Conservation (phyloP, 2,113 vertebrate genomes). For the Hiodon tergisus region DNA sequence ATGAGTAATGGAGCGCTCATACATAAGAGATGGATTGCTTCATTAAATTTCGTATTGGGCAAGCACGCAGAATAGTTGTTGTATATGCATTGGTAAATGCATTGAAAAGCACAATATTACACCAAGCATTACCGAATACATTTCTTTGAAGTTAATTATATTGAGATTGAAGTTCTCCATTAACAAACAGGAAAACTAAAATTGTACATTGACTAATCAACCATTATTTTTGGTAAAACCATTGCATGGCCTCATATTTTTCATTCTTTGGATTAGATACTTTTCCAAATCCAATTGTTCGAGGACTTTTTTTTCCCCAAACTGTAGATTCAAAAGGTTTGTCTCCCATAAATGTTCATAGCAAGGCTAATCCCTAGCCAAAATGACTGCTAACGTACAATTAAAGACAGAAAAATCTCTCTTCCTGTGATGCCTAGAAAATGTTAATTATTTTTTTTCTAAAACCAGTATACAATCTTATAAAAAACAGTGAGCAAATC, state of each 20-base stretch:
- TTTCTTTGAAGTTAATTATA: slow-evolving; percentile 1
- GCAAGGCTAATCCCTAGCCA: no score
- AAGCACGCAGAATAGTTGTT: no score
- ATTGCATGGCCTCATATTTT: background rate
- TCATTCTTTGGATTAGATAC: slow-evolving; percentile 12
- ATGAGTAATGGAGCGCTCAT: no score
- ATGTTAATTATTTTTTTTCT: no score
- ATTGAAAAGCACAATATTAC: background rate
- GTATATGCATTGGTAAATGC: background rate
- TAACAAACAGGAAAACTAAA: background rate
- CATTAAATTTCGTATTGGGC: no score
- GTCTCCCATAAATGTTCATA: no score
- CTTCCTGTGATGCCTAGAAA: no score
- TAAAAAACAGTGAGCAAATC: no score
- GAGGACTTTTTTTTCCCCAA: background rate
- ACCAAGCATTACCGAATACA: slow-evolving; percentile 1
- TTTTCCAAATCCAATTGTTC: slow-evolving; percentile 5
- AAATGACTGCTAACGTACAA: background rate
- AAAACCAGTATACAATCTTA: no score
- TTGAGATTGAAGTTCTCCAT: slow-evolving; percentile 4
- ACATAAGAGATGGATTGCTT: no score
- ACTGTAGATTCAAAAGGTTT: background rate
- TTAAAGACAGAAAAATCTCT: background rate
- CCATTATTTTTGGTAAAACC: slow-evolving; percentile 8
- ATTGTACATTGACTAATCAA: slow-evolving; percentile 1